Conservation (phyloP, 2,797 vertebrate species). For the Chaetodon trifasciatus region DNA sequence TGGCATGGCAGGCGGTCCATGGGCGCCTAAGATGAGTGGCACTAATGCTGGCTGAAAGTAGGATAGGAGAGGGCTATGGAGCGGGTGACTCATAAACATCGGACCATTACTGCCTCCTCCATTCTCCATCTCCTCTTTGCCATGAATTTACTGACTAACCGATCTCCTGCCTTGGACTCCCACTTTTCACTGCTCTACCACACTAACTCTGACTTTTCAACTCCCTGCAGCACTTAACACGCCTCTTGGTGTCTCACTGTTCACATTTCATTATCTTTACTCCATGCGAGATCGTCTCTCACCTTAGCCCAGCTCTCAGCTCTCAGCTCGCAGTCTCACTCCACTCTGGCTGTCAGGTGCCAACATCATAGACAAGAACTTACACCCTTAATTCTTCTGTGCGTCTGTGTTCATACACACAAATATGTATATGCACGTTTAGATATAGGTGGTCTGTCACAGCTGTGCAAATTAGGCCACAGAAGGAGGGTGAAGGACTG, state of each 20-base stretch:
- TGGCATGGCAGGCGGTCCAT: conserved; percentile 56
- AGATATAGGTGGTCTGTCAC: conserved; percentile 51
- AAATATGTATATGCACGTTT: neutral
- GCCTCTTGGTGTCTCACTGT: conserved; percentile 50
- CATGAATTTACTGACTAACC: conserved; percentile 34
- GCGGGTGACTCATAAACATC: conserved; percentile 49
- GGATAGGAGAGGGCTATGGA: conserved; percentile 16
- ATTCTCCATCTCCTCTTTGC: conserved; percentile 47
- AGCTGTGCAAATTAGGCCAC: conserved; percentile 90
- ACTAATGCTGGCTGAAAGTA: conserved; percentile 60
- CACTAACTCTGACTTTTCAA: conserved; percentile 40
- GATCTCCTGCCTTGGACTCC: conserved; percentile 20
- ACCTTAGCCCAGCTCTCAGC: conserved; percentile 39
- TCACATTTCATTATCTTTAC: conserved; percentile 72
- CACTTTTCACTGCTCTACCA: conserved; percentile 47
- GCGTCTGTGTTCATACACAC: conserved; percentile 19
- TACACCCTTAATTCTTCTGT: conserved; percentile 32
- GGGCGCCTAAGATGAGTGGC: conserved; percentile 57
- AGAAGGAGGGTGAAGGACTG: conserved; percentile 76
- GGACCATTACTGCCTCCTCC: conserved; percentile 52
- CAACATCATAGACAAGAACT: conserved; percentile 48
- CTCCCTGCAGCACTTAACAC: conserved; percentile 71
- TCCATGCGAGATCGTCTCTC: conserved; percentile 29
- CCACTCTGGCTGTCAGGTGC: conserved; percentile 49
- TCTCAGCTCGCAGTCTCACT: conserved; percentile 26